Conservation (phyloP, 2,888 invertebrate species). For the Macrosoma leucophasiata region DNA sequence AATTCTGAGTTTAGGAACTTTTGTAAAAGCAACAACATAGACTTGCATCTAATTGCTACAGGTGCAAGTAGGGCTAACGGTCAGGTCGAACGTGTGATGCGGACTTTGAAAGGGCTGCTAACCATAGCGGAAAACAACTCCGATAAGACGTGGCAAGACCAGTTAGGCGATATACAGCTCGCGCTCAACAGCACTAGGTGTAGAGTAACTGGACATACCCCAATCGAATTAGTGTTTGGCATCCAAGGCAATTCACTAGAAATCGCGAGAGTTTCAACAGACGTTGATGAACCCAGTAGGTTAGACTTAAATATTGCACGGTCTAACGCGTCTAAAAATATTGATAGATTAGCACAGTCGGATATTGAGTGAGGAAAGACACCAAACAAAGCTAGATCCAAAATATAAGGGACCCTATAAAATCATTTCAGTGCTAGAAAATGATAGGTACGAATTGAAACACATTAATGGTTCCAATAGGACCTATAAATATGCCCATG, state of each 20-base stretch:
- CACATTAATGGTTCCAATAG: too few relatives aligned
- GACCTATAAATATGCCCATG: too few relatives aligned
- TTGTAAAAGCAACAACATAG: conserved; percentile 13
- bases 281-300: too few relatives aligned
- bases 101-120: conserved; percentile 14
- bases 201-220: conserved; percentile 19
- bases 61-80: conserved; percentile 22
- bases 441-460: too few relatives aligned
- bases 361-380: too few relatives aligned
- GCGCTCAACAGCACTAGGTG: conserved; percentile 23
- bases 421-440: too few relatives aligned
- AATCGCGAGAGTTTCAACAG: too few relatives aligned
- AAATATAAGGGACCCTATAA: too few relatives aligned
- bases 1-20: conserved; percentile 6
- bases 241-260: conserved; percentile 15
- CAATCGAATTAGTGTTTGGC: conserved; percentile 23
- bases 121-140: conserved; percentile 11
- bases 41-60: conserved; percentile 25
- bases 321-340: too few relatives aligned
- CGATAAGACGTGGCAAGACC: conserved; percentile 4
- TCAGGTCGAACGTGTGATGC: conserved; percentile 20
- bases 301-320: too few relatives aligned
- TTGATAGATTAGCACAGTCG: too few relatives aligned
- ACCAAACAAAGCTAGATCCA: too few relatives aligned
- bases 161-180: conserved; percentile 9